These are phyloP conservation scores for Ptychobarbus kaznakovi DNA, from an alignment of 2,797 vertebrate species.

Conservation along the genomic window DNA sequence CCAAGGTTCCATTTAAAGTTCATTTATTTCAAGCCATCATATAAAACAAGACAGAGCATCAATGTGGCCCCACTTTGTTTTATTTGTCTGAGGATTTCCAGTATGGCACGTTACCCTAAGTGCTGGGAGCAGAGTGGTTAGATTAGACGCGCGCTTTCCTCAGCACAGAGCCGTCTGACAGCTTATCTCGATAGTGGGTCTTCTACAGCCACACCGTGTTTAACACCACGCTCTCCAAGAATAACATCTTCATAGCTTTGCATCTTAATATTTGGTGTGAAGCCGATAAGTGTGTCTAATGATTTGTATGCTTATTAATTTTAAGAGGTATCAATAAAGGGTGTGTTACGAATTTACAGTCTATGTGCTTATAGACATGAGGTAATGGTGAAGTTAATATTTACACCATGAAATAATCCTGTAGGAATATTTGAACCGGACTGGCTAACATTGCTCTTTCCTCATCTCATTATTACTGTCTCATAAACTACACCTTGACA, in stretches of 20 bases:
- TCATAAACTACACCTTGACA: conserved; percentile 61
- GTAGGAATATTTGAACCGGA: neutral
- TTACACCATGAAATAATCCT: conserved; percentile 18
- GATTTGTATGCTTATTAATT: conserved; percentile 45
- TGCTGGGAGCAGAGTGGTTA: conserved; percentile 42
- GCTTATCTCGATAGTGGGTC: conserved; percentile 9
- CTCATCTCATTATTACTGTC: conserved; percentile 50
- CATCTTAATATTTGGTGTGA: conserved; percentile 29
- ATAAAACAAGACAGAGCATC: conserved; percentile 89
- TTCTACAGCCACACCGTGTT: neutral
- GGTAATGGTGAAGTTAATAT: conserved; percentile 21
- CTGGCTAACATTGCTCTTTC: conserved; percentile 27
- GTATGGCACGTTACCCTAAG: conserved; percentile 70
- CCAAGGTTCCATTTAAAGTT: conserved; percentile 91
- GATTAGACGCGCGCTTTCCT: conserved; percentile 34
- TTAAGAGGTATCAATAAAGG: conserved; percentile 36
- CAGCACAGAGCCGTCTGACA: conserved; percentile 21
- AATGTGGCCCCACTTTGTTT: conserved; percentile 85
- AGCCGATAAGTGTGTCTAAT: conserved; percentile 27
- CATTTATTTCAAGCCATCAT: conserved; percentile 88
- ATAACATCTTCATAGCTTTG: conserved; percentile 8
- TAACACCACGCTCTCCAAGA: conserved; percentile 9
- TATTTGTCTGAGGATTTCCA: conserved; percentile 86
- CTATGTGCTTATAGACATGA: conserved; percentile 4
- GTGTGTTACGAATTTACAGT: conserved; percentile 23